Conservation (phyloP, 2,888 invertebrate genomes). For the Diarsia rubi region DNA sequence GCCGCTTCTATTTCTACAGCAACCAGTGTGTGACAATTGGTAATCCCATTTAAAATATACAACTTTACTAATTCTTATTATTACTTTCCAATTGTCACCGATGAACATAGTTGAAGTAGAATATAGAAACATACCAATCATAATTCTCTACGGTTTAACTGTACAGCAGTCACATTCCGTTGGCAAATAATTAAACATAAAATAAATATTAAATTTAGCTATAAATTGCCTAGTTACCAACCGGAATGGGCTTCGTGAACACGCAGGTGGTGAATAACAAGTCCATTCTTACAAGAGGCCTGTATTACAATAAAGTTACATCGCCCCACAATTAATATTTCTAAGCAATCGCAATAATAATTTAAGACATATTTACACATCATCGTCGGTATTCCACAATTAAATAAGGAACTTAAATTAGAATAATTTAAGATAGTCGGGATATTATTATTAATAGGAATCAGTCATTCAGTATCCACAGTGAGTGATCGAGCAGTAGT, state of each 20-base stretch:
- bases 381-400: slow-evolving; percentile 84
- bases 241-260: slow-evolving; percentile 90
- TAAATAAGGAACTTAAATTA: slow-evolving; percentile 88
- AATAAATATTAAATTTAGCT: slow-evolving; percentile 89
- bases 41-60: slow-evolving; percentile 59
- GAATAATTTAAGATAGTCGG: slow-evolving; percentile 89
- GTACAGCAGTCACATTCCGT: slow-evolving; percentile 90
- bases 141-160: slow-evolving; percentile 86
- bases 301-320: slow-evolving; percentile 75
- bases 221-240: slow-evolving; percentile 90
- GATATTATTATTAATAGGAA: slow-evolving; percentile 89
- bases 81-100: slow-evolving; percentile 50
- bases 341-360: slow-evolving; percentile 89
- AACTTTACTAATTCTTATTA: slow-evolving; percentile 58
- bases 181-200: slow-evolving; percentile 86
- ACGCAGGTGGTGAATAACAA: slow-evolving; percentile 90
- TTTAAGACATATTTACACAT: slow-evolving; percentile 89
- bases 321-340: slow-evolving; percentile 83
- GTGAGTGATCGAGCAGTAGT: slow-evolving; percentile 80
- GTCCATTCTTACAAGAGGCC: slow-evolving; percentile 86
- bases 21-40: slow-evolving; percentile 57
- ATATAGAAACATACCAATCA: slow-evolving; percentile 77
- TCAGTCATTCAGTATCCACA: slow-evolving; percentile 88
- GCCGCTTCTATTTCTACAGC: slow-evolving; percentile 69
- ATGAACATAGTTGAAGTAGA: slow-evolving; percentile 63